Conservation (phyloP, 2,113 vertebrate species). For the Forbesichthys agassizii region DNA sequence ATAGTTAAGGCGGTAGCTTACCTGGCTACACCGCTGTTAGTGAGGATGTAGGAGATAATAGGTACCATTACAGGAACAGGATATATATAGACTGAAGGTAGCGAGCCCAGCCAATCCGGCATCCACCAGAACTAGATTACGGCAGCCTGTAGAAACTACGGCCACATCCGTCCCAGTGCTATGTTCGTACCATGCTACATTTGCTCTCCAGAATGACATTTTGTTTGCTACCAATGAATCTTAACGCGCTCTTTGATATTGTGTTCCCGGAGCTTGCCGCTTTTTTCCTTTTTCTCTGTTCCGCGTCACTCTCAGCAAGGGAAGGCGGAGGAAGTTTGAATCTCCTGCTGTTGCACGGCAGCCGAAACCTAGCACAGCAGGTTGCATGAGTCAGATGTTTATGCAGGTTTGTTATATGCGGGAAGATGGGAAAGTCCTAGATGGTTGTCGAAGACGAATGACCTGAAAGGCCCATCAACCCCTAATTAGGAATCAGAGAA, state of each 20-base stretch:
- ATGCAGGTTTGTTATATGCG: constrained; percentile 24
- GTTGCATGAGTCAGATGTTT: constrained; percentile 12
- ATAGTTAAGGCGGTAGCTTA: constrained; percentile 12
- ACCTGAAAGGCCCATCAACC: no score
- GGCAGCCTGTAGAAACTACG: constrained; percentile 25
- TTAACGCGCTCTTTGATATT: constrained; percentile 29
- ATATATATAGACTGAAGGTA: constrained; percentile 34
- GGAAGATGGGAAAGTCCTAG: constrained; percentile 32
- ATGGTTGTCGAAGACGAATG: no score
- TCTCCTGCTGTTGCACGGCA: constrained; percentile 49
- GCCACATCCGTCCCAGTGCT: no score
- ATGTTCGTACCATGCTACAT: background rate
- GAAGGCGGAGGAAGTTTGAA: constrained; percentile 48
- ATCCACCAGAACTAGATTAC: constrained; percentile 42
- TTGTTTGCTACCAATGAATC: constrained; percentile 36
- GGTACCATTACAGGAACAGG: constrained; percentile 49
- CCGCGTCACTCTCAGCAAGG: constrained; percentile 36
- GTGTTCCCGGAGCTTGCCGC: constrained; percentile 15
- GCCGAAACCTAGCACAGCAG: constrained; percentile 28
- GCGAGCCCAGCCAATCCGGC: no score
- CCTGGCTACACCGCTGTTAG: constrained; percentile 43
- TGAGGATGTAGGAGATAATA: constrained; percentile 36
- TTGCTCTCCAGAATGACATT: constrained; percentile 31
- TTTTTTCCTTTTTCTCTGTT: constrained; percentile 47
- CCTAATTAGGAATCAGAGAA: constrained; percentile 29